Base-by-base conservation (phyloP, 2,888 invertebrate species). In the Cephalotes varians region DNA sequence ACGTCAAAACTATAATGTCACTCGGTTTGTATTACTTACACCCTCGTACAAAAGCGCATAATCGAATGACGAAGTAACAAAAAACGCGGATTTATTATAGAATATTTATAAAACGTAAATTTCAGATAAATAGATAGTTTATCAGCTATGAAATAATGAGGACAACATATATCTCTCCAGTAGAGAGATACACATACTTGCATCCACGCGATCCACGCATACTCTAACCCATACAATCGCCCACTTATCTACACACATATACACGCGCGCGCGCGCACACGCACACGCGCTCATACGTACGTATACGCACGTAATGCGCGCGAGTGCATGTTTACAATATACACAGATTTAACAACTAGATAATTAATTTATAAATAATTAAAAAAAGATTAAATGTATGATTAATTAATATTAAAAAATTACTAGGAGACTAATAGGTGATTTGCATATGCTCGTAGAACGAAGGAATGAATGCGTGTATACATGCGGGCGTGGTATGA, bases 111-210 rank as follows among this genome's bases (percentile, higher is more conserved):
- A 92, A 88, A 89, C 90, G 87, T 92, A 92, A 92, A 91, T 87
- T 71, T 92, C 91, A 92, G 88, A 85, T 93, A 92, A 91, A 91
- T 93, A 93, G 91, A 91, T 93, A 93, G 93, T 92, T 86, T 92
- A 91, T 88, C 92, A 91, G 89, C 91, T 91, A 92, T 91, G 90
- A 91, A 90, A 83, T 90, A 89, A 88, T 90, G 88, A 90, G 77
- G 84, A 67, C 62, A 49, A 85, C 77, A 83, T 56, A 83, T 62
- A 56, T 69, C 69, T 76, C 65, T 65, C n/a, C 37, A 37, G 72
- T 58, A 69, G 56, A 58, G 79, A 40, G 3, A 47, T 21, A 73
- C 34, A 84, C 49, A 71, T 71, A 81, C 82, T 65, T 34, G 40
- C 69, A 72, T 81, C 34, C 56, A 31, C 76, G 15, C 34, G 6